phyloP scores from a whole-genome alignment of 2,113 vertebrate genomes.

The Leptodactylus fuscus region DNA sequence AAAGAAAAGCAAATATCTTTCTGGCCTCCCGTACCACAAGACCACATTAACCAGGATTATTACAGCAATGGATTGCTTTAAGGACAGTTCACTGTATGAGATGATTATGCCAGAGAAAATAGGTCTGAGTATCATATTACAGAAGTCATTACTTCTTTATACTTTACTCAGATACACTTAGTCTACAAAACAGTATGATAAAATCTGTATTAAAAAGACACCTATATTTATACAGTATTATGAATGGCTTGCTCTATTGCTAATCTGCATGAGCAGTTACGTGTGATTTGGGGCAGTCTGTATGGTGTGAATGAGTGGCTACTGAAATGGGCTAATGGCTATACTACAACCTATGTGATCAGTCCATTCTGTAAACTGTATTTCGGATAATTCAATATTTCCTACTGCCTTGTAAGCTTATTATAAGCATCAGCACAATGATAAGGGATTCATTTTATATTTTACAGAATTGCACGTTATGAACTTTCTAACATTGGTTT shows the following conservation, averaged over 20 bases:
- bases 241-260: not conserved
- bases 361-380: too few relatives aligned
- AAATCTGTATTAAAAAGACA: not conserved
- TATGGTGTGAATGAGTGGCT: not conserved
- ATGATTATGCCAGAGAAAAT: not conserved
- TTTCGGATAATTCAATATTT: too few relatives aligned
- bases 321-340: not conserved
- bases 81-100: slow-evolving; percentile 56
- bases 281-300: not conserved
- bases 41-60: slow-evolving; percentile 48
- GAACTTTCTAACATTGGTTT: not conserved
- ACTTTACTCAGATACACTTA: not conserved
- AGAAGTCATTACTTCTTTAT: not conserved
- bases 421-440: too few relatives aligned
- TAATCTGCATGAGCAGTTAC: not conserved
- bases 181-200: not conserved
- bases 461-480: not conserved
- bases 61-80: slow-evolving; percentile 46
- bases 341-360: not conserved
- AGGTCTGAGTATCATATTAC: not conserved
- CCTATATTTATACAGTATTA: not conserved
- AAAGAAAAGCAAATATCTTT: slow-evolving; percentile 53
- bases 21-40: slow-evolving; percentile 24
- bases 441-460: too few relatives aligned
- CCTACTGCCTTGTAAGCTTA: too few relatives aligned